Conservation (phyloP, 2,888 invertebrate genomes). For the Apamea crenata region DNA sequence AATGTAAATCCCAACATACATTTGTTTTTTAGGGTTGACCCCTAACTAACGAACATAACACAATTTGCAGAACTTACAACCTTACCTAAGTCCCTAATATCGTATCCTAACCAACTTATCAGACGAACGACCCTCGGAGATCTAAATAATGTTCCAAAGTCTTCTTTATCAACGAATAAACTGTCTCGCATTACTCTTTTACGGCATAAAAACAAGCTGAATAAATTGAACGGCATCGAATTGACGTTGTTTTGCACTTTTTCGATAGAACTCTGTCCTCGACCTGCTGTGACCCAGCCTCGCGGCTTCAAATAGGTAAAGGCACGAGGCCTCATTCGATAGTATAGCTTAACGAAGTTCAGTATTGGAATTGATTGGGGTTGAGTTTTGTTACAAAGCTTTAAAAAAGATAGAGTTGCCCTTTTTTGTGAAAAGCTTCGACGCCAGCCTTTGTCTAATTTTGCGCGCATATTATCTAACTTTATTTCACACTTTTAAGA, state of each 20-base stretch:
- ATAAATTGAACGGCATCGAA: conserved; percentile 45
- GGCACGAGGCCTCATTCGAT: conserved; percentile 29
- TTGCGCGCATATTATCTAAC: not conserved
- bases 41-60: conserved; percentile 27
- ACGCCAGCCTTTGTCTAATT: not conserved
- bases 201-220: conserved; percentile 40
- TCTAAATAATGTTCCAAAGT: conserved; percentile 30
- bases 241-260: conserved; percentile 35
- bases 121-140: conserved; percentile 21
- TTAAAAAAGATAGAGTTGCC: not conserved
- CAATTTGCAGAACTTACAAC: conserved; percentile 37
- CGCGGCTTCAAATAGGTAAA: conserved; percentile 27
- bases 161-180: conserved; percentile 50
- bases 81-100: conserved; percentile 33
- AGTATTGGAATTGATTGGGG: conserved; percentile 1
- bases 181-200: conserved; percentile 50
- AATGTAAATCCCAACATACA: not conserved
- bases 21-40: not conserved
- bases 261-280: conserved; percentile 41
- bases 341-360: conserved; percentile 33
- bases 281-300: conserved; percentile 57
- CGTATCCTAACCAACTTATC: conserved; percentile 50
- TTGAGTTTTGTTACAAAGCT: not conserved
- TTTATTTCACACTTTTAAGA: not conserved
- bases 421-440: not conserved